These are phyloP conservation scores for Psilanteris sp. DNA, from an alignment of 1,140 invertebrate genomes.

Conservation along the genomic window DNA sequence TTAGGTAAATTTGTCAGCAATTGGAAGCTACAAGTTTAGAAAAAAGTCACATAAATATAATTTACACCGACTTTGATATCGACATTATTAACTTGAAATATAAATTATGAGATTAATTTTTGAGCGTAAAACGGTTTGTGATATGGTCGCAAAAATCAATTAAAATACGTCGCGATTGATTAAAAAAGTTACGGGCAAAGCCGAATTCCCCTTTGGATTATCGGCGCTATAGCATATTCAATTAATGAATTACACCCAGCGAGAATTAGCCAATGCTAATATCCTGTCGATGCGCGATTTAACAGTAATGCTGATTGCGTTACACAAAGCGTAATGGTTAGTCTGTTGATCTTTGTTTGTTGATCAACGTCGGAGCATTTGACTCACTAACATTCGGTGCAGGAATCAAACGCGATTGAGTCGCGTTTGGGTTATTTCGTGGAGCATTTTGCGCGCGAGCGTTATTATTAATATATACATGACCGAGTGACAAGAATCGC, in stretches of 20 bases:
- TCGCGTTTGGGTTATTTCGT: conserved; percentile 33
- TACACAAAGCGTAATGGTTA: conserved; percentile 49
- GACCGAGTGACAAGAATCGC: too few species aligned
- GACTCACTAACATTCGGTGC: conserved; percentile 36
- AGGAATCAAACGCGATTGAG: conserved; percentile 50
- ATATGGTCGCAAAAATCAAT: too few species aligned
- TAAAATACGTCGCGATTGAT: too few species aligned
- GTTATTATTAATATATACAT: too few species aligned
- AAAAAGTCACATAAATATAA: too few species aligned
- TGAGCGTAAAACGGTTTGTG: too few species aligned
- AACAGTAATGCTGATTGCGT: conserved; percentile 56
- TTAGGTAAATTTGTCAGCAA: too few species aligned
- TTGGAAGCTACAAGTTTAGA: too few species aligned
- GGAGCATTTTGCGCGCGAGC: too few species aligned
- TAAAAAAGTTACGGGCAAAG: not conserved
- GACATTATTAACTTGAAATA: too few species aligned
- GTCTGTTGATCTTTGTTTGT: conserved; percentile 56
- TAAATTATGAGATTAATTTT: too few species aligned
- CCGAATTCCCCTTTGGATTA: not conserved
- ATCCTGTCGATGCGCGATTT: conserved; percentile 49
- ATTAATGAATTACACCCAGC: conserved; percentile 36
- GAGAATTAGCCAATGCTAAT: conserved; percentile 58
- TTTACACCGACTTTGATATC: too few species aligned
- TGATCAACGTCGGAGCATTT: conserved; percentile 38
- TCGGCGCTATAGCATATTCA: conserved; percentile 4